Evolutionary conservation across 2,797 vertebrate genomes (phyloP), one percentile per base, ranked within the genome.

Genomic region (Muraenolepis orangiensis): DNA sequence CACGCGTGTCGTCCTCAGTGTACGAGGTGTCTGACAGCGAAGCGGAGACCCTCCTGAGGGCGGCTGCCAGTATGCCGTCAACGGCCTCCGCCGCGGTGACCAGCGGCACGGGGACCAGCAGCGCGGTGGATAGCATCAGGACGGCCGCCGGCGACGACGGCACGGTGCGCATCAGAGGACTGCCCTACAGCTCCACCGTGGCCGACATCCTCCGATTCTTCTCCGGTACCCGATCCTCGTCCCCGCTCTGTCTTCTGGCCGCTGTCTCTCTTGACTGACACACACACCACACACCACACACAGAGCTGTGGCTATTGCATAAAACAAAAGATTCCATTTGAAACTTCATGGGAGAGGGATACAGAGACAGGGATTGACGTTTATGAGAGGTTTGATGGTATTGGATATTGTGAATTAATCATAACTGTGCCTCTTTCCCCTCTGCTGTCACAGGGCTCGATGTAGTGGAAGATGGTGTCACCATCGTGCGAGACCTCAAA

Each of bases 11-110:
- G 67, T 40, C 34, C 69, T 5, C 82, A 99, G 98, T 99, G 2
- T 96, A 86, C 73, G 97, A 98, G 81, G 93, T 98, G 40, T 96
- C 94, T 0, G 93, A 96, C 67, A 87, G 80, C 0, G 95, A 98
- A 0, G 96, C 96, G 0, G 96, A 98, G 57, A 70, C 74, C 57
- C 85, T 98, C 72, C 85, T 98, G 84, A 94, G 85, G 67, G 92
- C 85, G 5, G 16, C 67, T 1, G 0, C 29, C 0, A 69, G 74
- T 11, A 75, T 87, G 3, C 80, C 80, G n/a, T n/a, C n/a, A n/a
- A n/a, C n/a, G n/a, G n/a, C n/a, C n/a, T n/a, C n/a, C n/a, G n/a
- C n/a, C n/a, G n/a, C n/a, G 0, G 78, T 82, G 0, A 89, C 76
- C 66, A 86, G 80, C 0, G 95, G 98, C 0, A 96, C 95, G 0